phyloP scores from a whole-genome alignment of 2,113 vertebrate genomes.

The Chrysemys picta region DNA sequence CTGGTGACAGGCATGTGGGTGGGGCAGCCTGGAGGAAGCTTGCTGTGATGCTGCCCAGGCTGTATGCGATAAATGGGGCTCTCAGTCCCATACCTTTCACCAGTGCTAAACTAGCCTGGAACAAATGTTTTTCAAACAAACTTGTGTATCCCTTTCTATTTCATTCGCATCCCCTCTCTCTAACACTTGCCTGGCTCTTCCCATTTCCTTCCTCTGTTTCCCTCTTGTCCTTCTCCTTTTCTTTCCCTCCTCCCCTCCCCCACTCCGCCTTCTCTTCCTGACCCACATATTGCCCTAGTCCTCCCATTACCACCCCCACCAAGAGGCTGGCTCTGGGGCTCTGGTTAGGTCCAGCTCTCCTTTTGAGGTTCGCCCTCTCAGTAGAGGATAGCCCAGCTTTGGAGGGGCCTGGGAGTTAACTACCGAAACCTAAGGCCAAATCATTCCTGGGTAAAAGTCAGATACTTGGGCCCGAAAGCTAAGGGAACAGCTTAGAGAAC shows the following conservation, averaged over 20 bases:
- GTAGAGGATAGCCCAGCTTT: neutral
- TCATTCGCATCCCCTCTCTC: neutral
- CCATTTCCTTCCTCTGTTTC: neutral
- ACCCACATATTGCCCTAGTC: neutral
- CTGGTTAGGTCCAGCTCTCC: neutral
- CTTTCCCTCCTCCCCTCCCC: too few species aligned
- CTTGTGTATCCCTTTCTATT: neutral
- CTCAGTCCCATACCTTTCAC: neutral
- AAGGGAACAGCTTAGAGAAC: slow-evolving; percentile 49
- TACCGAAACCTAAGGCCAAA: neutral
- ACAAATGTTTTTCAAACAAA: neutral
- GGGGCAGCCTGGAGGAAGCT: neutral
- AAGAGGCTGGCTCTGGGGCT: neutral
- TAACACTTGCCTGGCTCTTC: neutral
- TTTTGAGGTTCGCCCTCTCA: neutral
- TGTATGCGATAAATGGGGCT: neutral
- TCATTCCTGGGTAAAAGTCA: slow-evolving; percentile 40
- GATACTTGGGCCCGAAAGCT: slow-evolving; percentile 47
- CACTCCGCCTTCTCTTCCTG: neutral
- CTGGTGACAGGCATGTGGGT: neutral
- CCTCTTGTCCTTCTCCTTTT: too few species aligned
- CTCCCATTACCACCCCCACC: neutral
- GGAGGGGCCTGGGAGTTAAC: neutral
- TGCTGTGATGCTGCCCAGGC: neutral
- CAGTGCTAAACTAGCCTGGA: neutral